Evolutionary conservation across 2,797 vertebrate species (phyloP), one percentile per base, ranked within the genome.

Genomic region (Hippopotamyrus pictus): DNA sequence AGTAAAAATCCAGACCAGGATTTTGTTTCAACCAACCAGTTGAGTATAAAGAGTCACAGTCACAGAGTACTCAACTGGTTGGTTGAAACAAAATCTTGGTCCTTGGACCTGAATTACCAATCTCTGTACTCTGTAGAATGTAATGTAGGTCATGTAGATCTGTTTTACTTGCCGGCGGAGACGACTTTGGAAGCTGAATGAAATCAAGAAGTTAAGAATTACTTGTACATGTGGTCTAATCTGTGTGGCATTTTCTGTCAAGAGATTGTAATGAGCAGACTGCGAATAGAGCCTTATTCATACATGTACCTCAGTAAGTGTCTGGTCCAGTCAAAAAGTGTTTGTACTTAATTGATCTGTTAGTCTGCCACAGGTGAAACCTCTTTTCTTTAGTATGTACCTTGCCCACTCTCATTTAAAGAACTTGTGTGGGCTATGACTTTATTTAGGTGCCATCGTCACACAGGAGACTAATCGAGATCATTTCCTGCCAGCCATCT

Each of bases 401-500:
- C 37, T 41, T 33, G 25, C 62, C 22, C 1, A 29, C 9, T 22
- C 62, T 25, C 59, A 62, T 62, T 62, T 62, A 62, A 62, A 22
- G 17, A 54, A 19, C 53, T 59, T 59, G 8, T 65, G 9, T 65
- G 25, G 25, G 11, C 4, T 33, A 5, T 1, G 3, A 25, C 11
- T 33, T 69, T 25, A 65, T 29, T 65, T 65, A 2, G 7, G 93
- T 95, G 95, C 96, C 94, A 95, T 95, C 96, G 96, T 95, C 95
- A 95, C 94, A 94, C 94, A 25, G 12, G 51, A 96, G 95, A 96
- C 95, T 97, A 95, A 96, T 97, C 95, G 94, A 93, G 93, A 94
- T 95, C 94, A 95, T 96, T 96, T 96, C 95, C 94, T 93, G 92
- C 94, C 92, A 92, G 92, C 94, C 94, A 94, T 94, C 94, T 92